Evolutionary conservation across 2,888 invertebrate species (phyloP).

Genomic region (Stenchaetothrips biformis): DNA sequence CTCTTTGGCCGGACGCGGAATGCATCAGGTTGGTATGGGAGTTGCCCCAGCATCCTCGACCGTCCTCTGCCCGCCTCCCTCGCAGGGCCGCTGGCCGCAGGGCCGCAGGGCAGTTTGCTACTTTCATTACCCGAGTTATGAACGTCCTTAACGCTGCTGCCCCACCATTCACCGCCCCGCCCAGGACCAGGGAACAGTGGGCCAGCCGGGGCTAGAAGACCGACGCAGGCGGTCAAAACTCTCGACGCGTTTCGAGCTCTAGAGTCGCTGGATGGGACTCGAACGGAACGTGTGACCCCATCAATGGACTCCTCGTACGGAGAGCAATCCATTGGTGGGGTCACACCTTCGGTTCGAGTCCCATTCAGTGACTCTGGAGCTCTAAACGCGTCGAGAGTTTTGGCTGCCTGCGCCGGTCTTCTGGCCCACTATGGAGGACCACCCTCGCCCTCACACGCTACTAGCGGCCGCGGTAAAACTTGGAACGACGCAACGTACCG

Average conservation of each 20-base stretch:
- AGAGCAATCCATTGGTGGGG: too few relatives aligned
- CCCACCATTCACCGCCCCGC: neutral
- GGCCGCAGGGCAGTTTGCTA: conserved; percentile 10
- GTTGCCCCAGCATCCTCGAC: neutral
- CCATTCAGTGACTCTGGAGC: too few relatives aligned
- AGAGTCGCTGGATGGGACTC: too few relatives aligned
- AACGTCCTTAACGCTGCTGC: neutral
- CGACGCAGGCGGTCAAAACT: too few relatives aligned
- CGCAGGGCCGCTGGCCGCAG: neutral
- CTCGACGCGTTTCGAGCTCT: neutral
- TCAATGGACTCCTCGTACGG: too few relatives aligned
- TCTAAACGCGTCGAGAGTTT: too few relatives aligned
- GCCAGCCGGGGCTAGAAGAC: neutral
- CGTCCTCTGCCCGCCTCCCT: neutral
- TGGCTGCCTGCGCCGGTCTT: too few relatives aligned
- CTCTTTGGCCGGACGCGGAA: neutral
- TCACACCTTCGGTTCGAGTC: too few relatives aligned
- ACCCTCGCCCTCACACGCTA: neutral
- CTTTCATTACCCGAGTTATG: conserved; percentile 23
- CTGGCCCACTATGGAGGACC: neutral
- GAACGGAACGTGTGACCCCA: neutral
- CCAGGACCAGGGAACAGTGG: neutral
- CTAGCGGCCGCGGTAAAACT: too few relatives aligned
- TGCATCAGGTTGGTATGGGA: neutral
- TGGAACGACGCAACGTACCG: too few relatives aligned